Evolutionary conservation across 2,113 vertebrate species (phyloP).

Genomic region (Synchiropus splendidus): DNA sequence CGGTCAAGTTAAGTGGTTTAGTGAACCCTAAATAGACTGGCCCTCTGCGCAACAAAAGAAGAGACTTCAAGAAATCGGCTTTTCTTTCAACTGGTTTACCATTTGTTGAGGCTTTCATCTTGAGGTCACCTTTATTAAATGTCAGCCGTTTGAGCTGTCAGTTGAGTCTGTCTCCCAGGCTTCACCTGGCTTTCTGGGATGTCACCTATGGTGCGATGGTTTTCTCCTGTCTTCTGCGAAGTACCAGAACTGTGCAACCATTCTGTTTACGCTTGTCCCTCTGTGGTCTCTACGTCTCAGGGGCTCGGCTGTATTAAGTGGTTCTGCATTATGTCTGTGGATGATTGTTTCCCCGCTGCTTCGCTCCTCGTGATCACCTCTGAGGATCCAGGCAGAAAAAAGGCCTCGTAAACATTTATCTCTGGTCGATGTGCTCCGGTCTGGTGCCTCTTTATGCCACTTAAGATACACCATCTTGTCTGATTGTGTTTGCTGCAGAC

Average conservation of each 20-base stretch:
- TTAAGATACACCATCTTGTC: conserved; percentile 52
- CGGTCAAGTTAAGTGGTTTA: too few species aligned
- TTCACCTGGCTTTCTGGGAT: too few species aligned
- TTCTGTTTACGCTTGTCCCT: conserved; percentile 6
- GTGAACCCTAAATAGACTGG: too few species aligned
- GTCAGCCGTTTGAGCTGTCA: too few species aligned
- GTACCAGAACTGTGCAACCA: too few species aligned
- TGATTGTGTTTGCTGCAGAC: conserved; percentile 16
- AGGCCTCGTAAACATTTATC: conserved; percentile 71
- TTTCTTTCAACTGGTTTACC: too few species aligned
- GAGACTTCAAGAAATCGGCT: too few species aligned
- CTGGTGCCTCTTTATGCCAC: conserved; percentile 59
- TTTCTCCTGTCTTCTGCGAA: too few species aligned
- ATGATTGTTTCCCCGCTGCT: conserved; percentile 52
- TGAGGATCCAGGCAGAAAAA: conserved; percentile 47
- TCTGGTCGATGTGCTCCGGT: conserved; percentile 46
- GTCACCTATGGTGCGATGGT: too few species aligned
- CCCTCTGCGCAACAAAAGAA: too few species aligned
- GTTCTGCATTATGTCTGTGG: conserved; percentile 51
- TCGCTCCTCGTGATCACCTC: conserved; percentile 63
- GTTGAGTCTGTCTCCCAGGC: background rate
- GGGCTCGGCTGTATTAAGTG: conserved; percentile 54
- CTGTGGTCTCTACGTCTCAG: conserved; percentile 29
- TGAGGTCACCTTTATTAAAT: too few species aligned
- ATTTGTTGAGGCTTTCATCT: too few species aligned